Evolutionary conservation across 2,888 invertebrate genomes (phyloP), one percentile per base, ranked within the genome.

Genomic region (Nomada lathburiana): DNA sequence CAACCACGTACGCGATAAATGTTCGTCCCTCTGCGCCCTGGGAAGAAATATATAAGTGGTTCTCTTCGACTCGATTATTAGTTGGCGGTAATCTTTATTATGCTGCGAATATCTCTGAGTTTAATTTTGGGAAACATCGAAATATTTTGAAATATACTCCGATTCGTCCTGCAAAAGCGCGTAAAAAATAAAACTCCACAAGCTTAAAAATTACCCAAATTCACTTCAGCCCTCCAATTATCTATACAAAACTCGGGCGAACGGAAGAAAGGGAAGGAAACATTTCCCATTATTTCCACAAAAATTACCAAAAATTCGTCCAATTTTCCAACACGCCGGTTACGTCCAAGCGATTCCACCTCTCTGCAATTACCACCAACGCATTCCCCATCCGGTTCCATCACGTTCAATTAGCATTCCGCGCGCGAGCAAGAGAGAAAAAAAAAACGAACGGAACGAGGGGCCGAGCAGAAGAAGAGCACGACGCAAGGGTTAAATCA

Each of bases 401-500:
- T 63, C 44, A 36, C 10, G 65, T 13, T 47, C 52, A 50, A 79
- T 79, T 79, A 79, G 70, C 70, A 79, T 79, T 79, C 79, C 64
- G 26, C 57, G 63, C 44, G 20, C 50, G 50, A 16, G 23, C 57
- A 26, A 23, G 20, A 36, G 36, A 7, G 36, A 0, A 53, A 62
- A 42, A 55, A 36, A 16, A 29, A 18, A 26, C n/a, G 44, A 18
- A 26, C n/a, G 7, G 42, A 44, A n/a, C 16, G 44, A 16, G 23
- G 16, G 2, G n/a, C 20, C 4, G 11, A 0, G 5, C 20, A 4
- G 20, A 16, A 18, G 47, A 16, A 47, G 5, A 29, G 50, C 47
- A 29, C 23, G 29, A n/a, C 52, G 79, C 65, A 79, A 80, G 79
- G 78, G 80, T 78, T 80, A 78, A 78, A 80, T 80, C 78, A 78